Conservation (phyloP, 2,113 vertebrate species). For the Apeltes quadracus region DNA sequence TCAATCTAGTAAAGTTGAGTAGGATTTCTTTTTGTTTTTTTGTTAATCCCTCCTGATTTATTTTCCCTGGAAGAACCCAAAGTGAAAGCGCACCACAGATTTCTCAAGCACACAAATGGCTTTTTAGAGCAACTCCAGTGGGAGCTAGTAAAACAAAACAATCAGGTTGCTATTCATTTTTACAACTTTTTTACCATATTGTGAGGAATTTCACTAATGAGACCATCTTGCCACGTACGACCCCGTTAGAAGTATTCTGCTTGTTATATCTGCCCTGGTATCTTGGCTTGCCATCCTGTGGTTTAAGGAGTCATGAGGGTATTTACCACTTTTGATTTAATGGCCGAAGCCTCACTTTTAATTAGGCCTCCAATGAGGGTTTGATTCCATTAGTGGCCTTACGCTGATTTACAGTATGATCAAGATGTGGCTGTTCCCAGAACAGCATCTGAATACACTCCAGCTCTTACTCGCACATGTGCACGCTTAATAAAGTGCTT, state of each 20-base stretch:
- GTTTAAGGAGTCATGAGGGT: conserved; percentile 56
- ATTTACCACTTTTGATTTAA: conserved; percentile 70
- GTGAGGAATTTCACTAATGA: not conserved
- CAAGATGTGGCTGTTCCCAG: conserved; percentile 21
- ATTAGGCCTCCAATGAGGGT: conserved; percentile 61
- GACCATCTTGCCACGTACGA: not conserved
- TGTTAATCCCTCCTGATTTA: conserved; percentile 26
- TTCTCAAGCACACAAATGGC: conserved; percentile 42
- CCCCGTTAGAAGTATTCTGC: conserved; percentile 1
- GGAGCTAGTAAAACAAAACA: conserved; percentile 51
- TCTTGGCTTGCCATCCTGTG: conserved; percentile 12
- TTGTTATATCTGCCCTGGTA: conserved; percentile 33
- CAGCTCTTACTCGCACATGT: not conserved
- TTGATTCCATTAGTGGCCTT: conserved; percentile 65
- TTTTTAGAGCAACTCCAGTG: conserved; percentile 54
- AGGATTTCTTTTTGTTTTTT: conserved; percentile 47
- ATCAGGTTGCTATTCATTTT: not conserved
- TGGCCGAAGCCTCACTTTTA: conserved; percentile 46
- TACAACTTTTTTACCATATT: not conserved
- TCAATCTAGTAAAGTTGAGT: conserved; percentile 27
- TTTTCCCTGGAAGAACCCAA: conserved; percentile 47
- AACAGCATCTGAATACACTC: conserved; percentile 21
- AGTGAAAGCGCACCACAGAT: conserved; percentile 56
- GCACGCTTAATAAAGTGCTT: conserved; percentile 21
- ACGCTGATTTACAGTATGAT: conserved; percentile 54